Evolutionary conservation across 1,140 invertebrate genomes (phyloP).

Genomic region (Rhagoletis zephyria): DNA sequence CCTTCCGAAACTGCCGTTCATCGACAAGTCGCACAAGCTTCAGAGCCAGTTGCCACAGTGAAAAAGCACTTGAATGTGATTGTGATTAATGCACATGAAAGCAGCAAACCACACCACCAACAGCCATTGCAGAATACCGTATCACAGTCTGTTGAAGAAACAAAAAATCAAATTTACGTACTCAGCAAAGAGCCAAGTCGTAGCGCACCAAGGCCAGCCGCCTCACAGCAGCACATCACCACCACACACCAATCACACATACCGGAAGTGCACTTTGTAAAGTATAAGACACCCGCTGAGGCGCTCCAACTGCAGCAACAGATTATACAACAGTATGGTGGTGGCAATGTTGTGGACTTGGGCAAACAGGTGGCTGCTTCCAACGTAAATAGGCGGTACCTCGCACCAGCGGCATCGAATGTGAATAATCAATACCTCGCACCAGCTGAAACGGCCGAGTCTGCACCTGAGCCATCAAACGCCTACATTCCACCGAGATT

Average conservation of each 20-base stretch:
- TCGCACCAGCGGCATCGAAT: constrained; percentile 6
- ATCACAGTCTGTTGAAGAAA: constrained; percentile 61
- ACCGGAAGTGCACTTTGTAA: constrained; percentile 70
- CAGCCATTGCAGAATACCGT: constrained; percentile 64
- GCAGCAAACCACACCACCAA: constrained; percentile 61
- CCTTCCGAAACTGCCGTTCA: constrained; percentile 78
- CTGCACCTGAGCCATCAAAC: not conserved
- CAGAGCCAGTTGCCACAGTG: constrained; percentile 74
- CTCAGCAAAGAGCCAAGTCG: constrained; percentile 67
- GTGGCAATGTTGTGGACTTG: not conserved
- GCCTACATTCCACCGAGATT: not conserved
- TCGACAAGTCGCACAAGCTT: constrained; percentile 66
- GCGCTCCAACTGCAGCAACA: constrained; percentile 63
- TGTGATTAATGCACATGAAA: constrained; percentile 68
- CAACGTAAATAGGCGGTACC: constrained; percentile 14
- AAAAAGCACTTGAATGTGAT: constrained; percentile 80
- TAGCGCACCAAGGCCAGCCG: constrained; percentile 58
- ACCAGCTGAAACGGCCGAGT: not conserved
- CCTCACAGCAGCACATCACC: not conserved
- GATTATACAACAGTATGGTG: constrained; percentile 65
- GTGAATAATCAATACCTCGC: constrained; percentile 5
- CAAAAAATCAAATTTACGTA: constrained; percentile 69
- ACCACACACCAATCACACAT: constrained; percentile 53
- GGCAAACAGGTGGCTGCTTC: not conserved
- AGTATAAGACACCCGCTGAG: constrained; percentile 66